These are phyloP conservation scores for Chionomys nivalis DNA, from an alignment of 2,113 vertebrate species.

Conservation along the genomic window DNA sequence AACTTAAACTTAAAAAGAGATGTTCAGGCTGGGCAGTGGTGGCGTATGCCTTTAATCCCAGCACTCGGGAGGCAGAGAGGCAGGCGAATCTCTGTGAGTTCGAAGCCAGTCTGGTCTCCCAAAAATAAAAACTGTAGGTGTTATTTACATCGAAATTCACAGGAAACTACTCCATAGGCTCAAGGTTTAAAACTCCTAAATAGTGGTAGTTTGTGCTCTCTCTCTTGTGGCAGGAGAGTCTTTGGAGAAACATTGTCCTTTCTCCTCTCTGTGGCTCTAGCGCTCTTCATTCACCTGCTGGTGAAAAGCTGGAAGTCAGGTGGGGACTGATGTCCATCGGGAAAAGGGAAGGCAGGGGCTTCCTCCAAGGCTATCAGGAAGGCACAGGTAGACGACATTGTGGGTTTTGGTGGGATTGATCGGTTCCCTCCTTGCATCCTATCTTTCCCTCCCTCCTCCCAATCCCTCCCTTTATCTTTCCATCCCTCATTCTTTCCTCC, in stretches of 20 bases:
- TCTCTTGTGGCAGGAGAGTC: no score
- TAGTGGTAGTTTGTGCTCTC: not conserved
- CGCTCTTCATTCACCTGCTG: not conserved
- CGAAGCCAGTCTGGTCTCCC: no score
- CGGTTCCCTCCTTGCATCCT: not conserved
- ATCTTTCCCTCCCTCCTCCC: not conserved
- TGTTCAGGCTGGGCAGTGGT: no score
- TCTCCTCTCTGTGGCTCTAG: not conserved
- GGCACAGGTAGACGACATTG: not conserved
- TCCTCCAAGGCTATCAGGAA: not conserved
- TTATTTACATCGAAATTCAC: not conserved
- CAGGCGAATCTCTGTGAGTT: no score
- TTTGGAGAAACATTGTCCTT: not conserved
- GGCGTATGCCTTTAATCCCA: no score
- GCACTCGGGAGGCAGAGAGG: no score
- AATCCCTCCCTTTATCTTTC: no score
- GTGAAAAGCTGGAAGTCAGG: not conserved
- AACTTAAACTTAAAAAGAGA: not conserved
- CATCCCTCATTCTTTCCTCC: no score
- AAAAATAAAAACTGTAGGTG: not conserved
- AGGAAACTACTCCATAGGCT: not conserved
- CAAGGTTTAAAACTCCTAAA: not conserved
- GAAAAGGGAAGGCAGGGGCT: not conserved
- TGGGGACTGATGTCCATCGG: accelerated
- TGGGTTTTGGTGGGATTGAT: not conserved